Evolutionary conservation across 2,113 vertebrate species (phyloP).

Genomic region (Dipodomys merriami): DNA sequence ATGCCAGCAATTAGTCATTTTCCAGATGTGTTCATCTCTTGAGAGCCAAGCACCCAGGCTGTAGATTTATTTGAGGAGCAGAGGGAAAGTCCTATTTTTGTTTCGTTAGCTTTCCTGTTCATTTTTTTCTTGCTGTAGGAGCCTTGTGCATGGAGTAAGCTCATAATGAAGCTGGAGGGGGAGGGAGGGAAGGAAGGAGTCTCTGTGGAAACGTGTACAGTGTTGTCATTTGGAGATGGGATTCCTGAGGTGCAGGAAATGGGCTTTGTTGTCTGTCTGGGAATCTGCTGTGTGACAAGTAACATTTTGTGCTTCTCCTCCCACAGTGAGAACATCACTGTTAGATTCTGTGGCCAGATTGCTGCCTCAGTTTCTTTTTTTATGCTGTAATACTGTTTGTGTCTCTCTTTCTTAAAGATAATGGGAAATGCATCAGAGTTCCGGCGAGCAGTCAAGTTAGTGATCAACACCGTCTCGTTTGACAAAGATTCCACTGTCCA

Average conservation of each 20-base stretch:
- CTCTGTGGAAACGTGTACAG: not conserved
- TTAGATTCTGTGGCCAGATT: too few species aligned
- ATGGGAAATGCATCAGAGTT: conserved; percentile 98
- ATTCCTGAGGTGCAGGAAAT: not conserved
- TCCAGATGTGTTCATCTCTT: not conserved
- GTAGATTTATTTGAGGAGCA: not conserved
- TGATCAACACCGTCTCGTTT: conserved; percentile 98
- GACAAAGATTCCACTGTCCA: conserved; percentile 99
- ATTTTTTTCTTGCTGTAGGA: not conserved
- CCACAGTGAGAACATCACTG: not conserved
- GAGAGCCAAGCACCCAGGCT: not conserved
- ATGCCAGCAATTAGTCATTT: not conserved
- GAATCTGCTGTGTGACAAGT: not conserved
- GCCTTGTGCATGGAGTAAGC: not conserved
- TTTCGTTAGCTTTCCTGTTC: not conserved
- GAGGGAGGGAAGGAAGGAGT: not conserved
- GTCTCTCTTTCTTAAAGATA: conserved; percentile 87
- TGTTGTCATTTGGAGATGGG: not conserved
- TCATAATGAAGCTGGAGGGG: not conserved
- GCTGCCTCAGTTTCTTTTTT: not conserved
- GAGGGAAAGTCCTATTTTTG: not conserved
- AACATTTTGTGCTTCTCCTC: not conserved
- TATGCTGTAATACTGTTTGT: not conserved
- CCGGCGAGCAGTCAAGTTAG: conserved; percentile 95
- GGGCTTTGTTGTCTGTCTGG: not conserved